phyloP scores from a whole-genome alignment of 2,113 vertebrate genomes.

The Rutilus rutilus region DNA sequence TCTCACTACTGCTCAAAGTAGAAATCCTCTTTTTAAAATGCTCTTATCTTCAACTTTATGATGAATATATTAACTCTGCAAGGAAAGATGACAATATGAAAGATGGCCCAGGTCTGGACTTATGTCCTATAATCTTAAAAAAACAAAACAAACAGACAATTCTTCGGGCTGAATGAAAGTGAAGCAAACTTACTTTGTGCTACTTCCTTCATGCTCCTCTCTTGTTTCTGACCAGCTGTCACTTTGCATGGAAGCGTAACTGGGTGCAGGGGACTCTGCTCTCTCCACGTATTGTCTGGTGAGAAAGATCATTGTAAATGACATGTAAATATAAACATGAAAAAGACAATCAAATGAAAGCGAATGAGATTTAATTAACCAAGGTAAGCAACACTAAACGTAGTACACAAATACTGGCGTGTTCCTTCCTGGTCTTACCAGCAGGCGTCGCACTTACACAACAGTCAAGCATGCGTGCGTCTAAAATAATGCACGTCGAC shows the following conservation, averaged over 20 bases:
- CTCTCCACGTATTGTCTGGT: slow-evolving; percentile 39
- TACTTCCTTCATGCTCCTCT: neutral
- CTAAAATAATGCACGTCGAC: neutral
- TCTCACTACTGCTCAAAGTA: neutral
- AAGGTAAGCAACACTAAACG: neutral
- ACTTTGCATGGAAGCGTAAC: slow-evolving; percentile 59
- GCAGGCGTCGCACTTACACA: slow-evolving; percentile 4
- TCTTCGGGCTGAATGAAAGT: neutral
- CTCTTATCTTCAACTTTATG: neutral
- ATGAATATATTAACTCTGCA: neutral
- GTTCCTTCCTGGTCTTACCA: neutral
- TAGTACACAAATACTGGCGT: neutral
- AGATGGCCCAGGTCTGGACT: too few relatives aligned
- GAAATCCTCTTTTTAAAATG: neutral
- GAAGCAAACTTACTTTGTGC: slow-evolving; percentile 4
- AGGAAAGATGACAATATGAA: neutral
- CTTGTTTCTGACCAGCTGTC: slow-evolving; percentile 14
- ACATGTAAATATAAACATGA: neutral
- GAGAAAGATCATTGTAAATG: neutral
- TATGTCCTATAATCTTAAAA: neutral
- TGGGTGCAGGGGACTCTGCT: slow-evolving; percentile 56
- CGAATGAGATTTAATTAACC: neutral
- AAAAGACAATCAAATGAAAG: neutral
- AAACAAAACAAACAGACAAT: neutral
- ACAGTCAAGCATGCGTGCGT: neutral